These are phyloP conservation scores for Cantharis flavilabris DNA, from an alignment of 2,888 invertebrate species.

Conservation along the genomic window DNA sequence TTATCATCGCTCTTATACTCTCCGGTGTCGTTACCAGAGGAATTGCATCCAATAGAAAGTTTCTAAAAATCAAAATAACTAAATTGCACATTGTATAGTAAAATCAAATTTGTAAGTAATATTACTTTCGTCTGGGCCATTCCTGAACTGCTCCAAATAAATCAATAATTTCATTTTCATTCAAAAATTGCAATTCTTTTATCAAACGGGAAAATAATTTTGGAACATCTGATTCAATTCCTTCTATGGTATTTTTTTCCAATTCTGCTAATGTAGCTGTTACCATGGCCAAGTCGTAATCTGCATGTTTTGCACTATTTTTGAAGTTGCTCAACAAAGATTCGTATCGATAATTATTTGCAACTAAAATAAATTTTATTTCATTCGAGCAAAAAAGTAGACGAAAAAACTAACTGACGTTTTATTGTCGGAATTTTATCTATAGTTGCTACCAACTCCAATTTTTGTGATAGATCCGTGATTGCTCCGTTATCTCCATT, in stretches of 20 bases:
- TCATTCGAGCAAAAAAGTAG: background rate
- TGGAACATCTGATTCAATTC: constrained; percentile 32
- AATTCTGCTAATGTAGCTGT: constrained; percentile 21
- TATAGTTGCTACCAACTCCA: constrained; percentile 16
- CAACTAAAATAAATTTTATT: constrained; percentile 11
- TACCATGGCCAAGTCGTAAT: constrained; percentile 3
- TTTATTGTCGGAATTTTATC: background rate
- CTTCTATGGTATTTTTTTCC: constrained; percentile 30
- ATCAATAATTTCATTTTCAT: constrained; percentile 6
- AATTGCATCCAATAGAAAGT: constrained; percentile 36
- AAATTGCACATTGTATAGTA: background rate
- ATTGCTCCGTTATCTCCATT: constrained; percentile 36
- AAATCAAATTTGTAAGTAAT: background rate
- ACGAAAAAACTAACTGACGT: background rate
- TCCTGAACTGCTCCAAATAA: constrained; percentile 21
- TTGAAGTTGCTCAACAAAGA: constrained; percentile 27
- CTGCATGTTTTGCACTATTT: background rate
- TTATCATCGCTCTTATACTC: constrained; percentile 33
- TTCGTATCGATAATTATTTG: constrained; percentile 19
- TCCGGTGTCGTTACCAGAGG: constrained; percentile 31
- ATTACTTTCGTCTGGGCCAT: constrained; percentile 30
- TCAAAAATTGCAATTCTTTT: constrained; percentile 23
- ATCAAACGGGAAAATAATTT: constrained; percentile 31
- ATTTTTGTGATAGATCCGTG: constrained; percentile 27
- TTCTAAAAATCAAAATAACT: constrained; percentile 17